phyloP scores from a whole-genome alignment of 1,140 invertebrate genomes.

The Leptopilina boulardi region DNA sequence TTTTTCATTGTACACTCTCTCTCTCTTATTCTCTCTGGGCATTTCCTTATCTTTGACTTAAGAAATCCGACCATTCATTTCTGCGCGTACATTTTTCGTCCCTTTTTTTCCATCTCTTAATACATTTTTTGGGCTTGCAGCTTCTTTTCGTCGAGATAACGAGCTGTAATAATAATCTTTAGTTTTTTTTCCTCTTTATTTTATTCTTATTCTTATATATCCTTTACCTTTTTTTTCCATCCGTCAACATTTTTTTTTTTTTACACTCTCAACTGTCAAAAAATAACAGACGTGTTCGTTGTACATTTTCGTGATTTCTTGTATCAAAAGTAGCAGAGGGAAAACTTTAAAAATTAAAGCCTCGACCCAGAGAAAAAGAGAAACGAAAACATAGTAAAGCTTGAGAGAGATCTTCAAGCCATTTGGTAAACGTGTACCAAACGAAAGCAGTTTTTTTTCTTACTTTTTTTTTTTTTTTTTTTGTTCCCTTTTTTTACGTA shows the following conservation, averaged over 20 bases:
- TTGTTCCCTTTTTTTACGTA: neutral
- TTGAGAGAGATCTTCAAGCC: constrained; percentile 24
- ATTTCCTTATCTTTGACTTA: constrained; percentile 26
- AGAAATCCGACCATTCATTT: constrained; percentile 21
- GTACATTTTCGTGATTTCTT: neutral
- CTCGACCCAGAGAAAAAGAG: neutral
- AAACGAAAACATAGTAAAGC: neutral
- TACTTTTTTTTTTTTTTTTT: neutral
- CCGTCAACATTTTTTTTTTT: neutral
- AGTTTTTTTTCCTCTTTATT: neutral
- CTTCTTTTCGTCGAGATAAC: constrained; percentile 28
- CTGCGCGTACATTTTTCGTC: constrained; percentile 19
- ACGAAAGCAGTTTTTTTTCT: neutral
- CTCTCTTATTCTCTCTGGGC: neutral
- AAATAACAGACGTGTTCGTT: neutral
- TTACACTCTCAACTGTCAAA: constrained; percentile 2
- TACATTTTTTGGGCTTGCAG: constrained; percentile 23
- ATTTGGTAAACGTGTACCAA: constrained; percentile 30
- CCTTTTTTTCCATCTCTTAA: constrained; percentile 12
- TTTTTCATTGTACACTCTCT: neutral
- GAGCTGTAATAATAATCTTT: constrained; percentile 30
- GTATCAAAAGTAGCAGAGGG: too few species aligned
- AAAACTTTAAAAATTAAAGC: neutral
- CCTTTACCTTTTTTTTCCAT: neutral
- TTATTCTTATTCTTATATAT: neutral